phyloP scores from a whole-genome alignment of 2,797 vertebrate genomes.

The Neostethus bicornis region DNA sequence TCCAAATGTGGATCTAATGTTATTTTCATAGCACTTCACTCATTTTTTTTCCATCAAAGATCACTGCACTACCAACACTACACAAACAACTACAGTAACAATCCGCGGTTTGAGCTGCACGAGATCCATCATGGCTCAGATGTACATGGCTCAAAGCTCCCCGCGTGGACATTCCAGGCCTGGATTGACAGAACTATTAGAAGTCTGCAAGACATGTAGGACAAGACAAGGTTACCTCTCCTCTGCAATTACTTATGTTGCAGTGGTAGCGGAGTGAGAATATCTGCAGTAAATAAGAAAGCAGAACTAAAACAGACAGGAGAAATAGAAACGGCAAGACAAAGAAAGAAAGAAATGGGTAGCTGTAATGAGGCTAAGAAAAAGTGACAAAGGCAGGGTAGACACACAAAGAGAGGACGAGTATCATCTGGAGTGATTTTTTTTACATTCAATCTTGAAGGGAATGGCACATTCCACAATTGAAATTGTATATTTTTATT shows the following conservation, averaged over 20 bases:
- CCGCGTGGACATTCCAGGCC: conserved; percentile 22
- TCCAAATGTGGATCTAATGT: conserved; percentile 2
- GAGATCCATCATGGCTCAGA: conserved; percentile 44
- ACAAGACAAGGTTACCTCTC: conserved; percentile 61
- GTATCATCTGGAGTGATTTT: conserved; percentile 18
- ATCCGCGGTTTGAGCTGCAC: conserved; percentile 27
- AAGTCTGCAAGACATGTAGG: conserved; percentile 48
- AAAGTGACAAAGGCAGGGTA: conserved; percentile 7
- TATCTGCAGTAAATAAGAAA: conserved; percentile 38
- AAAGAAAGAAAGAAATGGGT: conserved; percentile 16
- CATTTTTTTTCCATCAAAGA: conserved; percentile 19
- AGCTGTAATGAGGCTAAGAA: conserved; percentile 21
- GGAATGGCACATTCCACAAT: background rate
- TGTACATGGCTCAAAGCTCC: conserved; percentile 14
- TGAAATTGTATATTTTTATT: conserved; percentile 1
- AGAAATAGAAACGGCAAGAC: conserved; percentile 23
- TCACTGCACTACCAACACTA: conserved; percentile 7
- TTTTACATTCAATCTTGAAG: conserved; percentile 22
- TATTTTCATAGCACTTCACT: conserved; percentile 5
- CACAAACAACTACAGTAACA: conserved; percentile 23
- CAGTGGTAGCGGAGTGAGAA: conserved; percentile 27
- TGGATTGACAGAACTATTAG: conserved; percentile 64
- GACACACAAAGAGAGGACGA: conserved; percentile 9
- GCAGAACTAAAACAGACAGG: conserved; percentile 14
- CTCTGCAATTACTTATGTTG: conserved; percentile 40